Base-by-base conservation (phyloP, 1,140 invertebrate genomes). In the Drosophila yakuba region DNA sequence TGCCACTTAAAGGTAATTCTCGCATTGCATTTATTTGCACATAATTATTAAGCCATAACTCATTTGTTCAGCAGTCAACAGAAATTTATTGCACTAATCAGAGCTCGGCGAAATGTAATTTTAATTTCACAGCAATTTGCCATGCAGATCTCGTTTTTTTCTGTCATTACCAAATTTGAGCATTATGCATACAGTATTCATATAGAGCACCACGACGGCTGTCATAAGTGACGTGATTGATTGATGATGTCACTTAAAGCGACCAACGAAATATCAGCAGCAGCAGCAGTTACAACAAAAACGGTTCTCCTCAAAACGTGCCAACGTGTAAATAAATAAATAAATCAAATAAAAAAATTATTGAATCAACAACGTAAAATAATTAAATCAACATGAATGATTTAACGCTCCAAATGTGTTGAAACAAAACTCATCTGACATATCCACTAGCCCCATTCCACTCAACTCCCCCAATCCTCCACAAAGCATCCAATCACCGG, bases 381-480 rank as follows among this genome's bases (percentile, higher is more conserved):
- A 88, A 88, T 88, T 80, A 88, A 88, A 88, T 88, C 84, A 88
- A 88, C 84, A 89, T 88, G 84, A 88, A 88, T 88, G 84, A 88
- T 89, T 88, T 88, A 88, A 89, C 80, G 84, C 68, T 80, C 50
- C 84, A 89, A 89, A 80, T 88, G 84, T 82, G 75, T 63, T 64
- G 52, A 85, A 67, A 89, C 62, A 83, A 86, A 86, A 78, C 63
- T 57, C 56, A 71, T 59, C 57, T 60, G 62, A 39, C 64, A 57
- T 41, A 44, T 57, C 15, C 28, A 56, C 14, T 36, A 43, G 12
- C 28, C 15, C 14, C 50, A 1, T 5, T 10, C 55, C 57, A 38
- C 25, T 32, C 69, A 43, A 14, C 63, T 71, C 55, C 32, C 20
- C 20, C 20, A 20, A 20, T 20, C 20, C 20, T 17, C 45, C 58